Conservation (phyloP, 2,113 vertebrate genomes). For the Ctenodactylus gundi region DNA sequence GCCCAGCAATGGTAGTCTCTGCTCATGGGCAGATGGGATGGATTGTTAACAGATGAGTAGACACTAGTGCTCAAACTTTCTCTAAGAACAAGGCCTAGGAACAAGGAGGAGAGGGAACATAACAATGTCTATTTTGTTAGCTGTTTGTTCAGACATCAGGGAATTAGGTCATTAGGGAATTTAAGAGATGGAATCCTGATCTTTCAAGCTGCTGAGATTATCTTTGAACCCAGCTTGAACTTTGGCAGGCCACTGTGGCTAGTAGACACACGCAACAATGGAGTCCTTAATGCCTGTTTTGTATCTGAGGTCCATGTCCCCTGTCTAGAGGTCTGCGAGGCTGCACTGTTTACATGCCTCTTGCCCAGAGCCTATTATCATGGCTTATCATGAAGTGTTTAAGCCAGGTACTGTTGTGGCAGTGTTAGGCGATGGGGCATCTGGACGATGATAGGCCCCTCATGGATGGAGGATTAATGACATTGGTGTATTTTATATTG, state of each 20-base stretch:
- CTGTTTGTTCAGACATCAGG: background rate
- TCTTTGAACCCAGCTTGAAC: background rate
- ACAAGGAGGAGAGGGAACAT: background rate
- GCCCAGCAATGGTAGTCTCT: background rate
- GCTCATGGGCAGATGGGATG: background rate
- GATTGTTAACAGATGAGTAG: background rate
- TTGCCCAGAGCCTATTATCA: background rate
- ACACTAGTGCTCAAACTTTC: background rate
- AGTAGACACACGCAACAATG: background rate
- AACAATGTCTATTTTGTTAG: background rate
- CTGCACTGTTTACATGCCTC: background rate
- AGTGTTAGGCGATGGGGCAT: background rate
- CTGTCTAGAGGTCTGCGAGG: background rate
- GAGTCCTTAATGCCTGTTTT: background rate
- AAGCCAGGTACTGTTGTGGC: background rate
- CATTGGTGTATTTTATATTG: too few species aligned
- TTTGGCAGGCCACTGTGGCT: background rate
- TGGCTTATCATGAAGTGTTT: background rate
- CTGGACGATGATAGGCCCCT: background rate
- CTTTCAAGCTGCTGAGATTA: background rate
- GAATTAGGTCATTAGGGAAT: background rate
- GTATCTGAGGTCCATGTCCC: background rate
- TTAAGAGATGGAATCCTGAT: constrained; percentile 13
- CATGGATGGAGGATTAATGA: background rate
- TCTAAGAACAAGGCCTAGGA: background rate